Percentiles rank a stretch among this genome's conserved stretches.
These are phyloP conservation scores for Nematostella vectensis DNA, from an alignment of 92 coral and sea anemone genomes.

Conservation along the genomic window DNA sequence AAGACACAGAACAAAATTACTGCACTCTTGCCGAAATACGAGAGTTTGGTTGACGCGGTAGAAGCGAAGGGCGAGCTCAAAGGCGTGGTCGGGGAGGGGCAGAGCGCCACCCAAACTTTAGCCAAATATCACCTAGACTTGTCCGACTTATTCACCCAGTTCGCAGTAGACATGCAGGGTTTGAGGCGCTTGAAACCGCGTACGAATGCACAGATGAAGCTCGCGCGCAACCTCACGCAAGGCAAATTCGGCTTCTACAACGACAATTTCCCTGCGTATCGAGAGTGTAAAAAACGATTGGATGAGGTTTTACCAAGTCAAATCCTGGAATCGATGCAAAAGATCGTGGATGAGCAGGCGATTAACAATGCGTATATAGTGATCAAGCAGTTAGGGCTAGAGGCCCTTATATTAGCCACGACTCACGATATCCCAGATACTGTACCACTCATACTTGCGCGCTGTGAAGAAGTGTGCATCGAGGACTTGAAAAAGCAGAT, in stretches of 20 bases:
- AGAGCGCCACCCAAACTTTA: conserved; percentile 73
- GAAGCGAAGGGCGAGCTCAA: conserved; percentile 75
- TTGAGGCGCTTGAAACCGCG: conserved; percentile 72
- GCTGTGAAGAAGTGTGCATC: conserved; percentile 70
- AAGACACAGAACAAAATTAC: conserved; percentile 51
- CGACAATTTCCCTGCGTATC: conserved; percentile 57
- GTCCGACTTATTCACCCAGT: conserved; percentile 93
- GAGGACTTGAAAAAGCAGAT: conserved; percentile 64
- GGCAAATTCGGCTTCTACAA: conserved; percentile 70
- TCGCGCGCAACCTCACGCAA: conserved; percentile 67
- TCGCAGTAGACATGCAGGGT: conserved; percentile 93
- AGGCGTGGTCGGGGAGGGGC: conserved; percentile 52
- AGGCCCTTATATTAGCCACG: conserved; percentile 61
- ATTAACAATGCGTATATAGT: conserved; percentile 81
- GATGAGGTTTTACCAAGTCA: conserved; percentile 56
- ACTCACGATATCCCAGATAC: conserved; percentile 47
- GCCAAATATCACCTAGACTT: conserved; percentile 88
- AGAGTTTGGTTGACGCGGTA: conserved; percentile 79
- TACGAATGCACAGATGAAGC: conserved; percentile 76
- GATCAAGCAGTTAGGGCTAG: conserved; percentile 77
- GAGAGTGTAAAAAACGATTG: conserved; percentile 67
- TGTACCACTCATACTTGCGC: conserved; percentile 51
- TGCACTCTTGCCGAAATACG: conserved; percentile 65
- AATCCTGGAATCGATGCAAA: conserved; percentile 71
- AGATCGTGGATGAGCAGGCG: conserved; percentile 82